Conservation (phyloP, 2,797 vertebrate species). For the Meriones psammophilus region DNA sequence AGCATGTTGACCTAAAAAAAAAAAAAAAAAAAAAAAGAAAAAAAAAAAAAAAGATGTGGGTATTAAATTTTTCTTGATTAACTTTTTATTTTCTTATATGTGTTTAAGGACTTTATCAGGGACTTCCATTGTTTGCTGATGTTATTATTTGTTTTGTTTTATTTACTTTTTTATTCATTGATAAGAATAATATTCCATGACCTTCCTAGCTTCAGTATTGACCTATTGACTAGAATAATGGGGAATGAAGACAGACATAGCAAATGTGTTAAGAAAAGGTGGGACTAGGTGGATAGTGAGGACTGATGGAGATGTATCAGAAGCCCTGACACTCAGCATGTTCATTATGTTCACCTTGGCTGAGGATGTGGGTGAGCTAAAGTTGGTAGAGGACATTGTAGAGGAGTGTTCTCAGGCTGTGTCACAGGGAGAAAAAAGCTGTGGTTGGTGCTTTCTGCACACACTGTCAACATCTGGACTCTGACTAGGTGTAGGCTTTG, state of each 20-base stretch:
- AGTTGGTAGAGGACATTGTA: not conserved
- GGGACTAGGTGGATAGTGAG: not conserved
- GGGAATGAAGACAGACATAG: not conserved
- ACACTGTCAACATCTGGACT: no score
- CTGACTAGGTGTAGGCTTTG: not conserved
- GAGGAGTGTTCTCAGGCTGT: not conserved
- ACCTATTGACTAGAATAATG: not conserved
- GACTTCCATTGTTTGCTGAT: not conserved
- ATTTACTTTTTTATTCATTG: not conserved
- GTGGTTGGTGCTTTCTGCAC: not conserved
- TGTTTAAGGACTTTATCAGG: not conserved
- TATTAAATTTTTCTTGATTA: not conserved
- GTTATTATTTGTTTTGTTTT: not conserved
- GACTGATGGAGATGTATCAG: not conserved
- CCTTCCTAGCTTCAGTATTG: not conserved
- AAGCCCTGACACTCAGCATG: not conserved
- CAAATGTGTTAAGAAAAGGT: no score
- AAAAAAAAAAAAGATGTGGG: not conserved
- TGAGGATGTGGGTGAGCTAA: not conserved
- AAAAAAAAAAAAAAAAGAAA: no score
- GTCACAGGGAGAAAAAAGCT: not conserved
- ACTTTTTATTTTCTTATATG: not conserved
- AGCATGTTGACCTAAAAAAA: no score
- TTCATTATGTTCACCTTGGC: not conserved
- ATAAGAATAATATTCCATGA: no score